phyloP scores from a whole-genome alignment of 1,140 invertebrate genomes.

The Psix sp. region DNA sequence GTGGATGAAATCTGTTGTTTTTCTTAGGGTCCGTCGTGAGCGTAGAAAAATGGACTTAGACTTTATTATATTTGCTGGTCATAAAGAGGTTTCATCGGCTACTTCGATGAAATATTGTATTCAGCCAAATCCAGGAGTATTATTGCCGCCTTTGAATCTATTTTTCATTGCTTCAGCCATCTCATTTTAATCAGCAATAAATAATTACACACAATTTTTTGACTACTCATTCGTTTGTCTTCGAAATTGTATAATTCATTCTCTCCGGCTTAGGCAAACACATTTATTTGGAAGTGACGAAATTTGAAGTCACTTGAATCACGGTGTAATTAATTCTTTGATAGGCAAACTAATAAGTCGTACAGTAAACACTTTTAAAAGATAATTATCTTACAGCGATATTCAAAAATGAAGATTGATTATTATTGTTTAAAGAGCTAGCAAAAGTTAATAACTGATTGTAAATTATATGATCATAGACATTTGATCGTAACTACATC shows the following conservation, averaged over 20 bases:
- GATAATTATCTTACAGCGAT: constrained; percentile 8
- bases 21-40: constrained; percentile 70
- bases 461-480: constrained; percentile 40
- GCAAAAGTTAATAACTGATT: constrained; percentile 31
- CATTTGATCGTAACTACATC: constrained; percentile 40
- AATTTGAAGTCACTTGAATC: constrained; percentile 5
- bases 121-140: constrained; percentile 62
- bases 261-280: no score
- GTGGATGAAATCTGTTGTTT: constrained; percentile 64
- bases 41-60: constrained; percentile 73
- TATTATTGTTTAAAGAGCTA: constrained; percentile 23
- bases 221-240: no score
- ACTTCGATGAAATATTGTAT: constrained; percentile 72
- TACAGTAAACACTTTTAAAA: constrained; percentile 16
- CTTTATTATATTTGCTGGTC: constrained; percentile 76
- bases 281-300: no score
- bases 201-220: neutral
- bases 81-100: constrained; percentile 75
- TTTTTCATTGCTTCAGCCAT: constrained; percentile 7
- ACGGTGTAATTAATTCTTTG: neutral
- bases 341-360: neutral
- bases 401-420: constrained; percentile 17
- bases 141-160: constrained; percentile 32
- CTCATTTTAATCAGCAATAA: neutral
- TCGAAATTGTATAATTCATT: no score